Conservation (phyloP, 1,140 invertebrate genomes). For the Bombus affinis region DNA sequence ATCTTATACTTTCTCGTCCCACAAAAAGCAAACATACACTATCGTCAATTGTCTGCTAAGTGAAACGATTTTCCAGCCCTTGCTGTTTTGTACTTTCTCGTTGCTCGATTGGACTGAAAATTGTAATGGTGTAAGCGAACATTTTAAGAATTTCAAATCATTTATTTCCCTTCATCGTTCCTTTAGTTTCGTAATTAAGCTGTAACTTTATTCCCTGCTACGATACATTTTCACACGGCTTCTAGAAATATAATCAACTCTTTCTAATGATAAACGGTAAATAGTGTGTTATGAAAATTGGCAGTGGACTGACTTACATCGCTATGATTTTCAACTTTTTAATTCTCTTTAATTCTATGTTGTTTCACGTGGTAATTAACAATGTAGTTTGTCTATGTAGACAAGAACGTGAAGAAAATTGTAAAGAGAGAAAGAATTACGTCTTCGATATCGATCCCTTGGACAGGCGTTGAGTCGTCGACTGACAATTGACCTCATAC, state of each 20-base stretch:
- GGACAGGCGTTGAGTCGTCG: neutral
- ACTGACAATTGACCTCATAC: constrained; percentile 23
- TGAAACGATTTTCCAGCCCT: neutral
- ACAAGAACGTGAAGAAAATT: neutral
- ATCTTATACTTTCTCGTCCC: neutral
- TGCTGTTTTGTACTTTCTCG: neutral
- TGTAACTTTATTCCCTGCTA: neutral
- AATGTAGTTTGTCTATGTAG: neutral
- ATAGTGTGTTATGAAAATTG: no score
- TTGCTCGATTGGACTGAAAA: neutral
- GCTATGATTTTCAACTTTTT: neutral
- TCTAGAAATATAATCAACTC: neutral
- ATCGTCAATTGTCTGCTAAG: neutral
- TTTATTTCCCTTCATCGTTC: neutral
- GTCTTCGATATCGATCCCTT: neutral
- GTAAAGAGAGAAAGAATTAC: neutral
- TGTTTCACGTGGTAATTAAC: neutral
- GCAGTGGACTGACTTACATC: no score
- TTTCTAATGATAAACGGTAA: neutral
- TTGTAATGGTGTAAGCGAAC: neutral
- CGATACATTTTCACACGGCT: neutral
- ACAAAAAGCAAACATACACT: neutral
- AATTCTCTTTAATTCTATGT: neutral
- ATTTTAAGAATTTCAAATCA: neutral
- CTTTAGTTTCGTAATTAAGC: neutral